These are phyloP conservation scores for Corythornis leucogaster DNA, from an alignment of 2,797 vertebrate species.

Conservation along the genomic window DNA sequence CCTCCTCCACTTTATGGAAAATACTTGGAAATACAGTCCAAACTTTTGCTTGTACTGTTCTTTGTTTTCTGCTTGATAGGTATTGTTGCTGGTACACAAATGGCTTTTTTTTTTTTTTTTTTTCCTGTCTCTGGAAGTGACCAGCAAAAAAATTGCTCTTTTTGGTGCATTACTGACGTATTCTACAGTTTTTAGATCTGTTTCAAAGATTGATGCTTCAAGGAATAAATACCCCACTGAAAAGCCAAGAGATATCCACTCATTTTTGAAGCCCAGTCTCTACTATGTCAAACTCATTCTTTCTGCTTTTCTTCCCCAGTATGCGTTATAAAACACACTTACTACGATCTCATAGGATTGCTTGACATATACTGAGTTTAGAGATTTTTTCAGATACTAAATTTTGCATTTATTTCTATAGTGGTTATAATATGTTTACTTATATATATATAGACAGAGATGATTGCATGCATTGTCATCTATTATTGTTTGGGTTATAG, in stretches of 20 bases:
- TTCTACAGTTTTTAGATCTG: not conserved
- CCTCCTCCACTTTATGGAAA: not conserved
- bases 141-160: not conserved
- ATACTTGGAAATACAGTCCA: not conserved
- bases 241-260: not conserved
- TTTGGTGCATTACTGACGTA: not conserved
- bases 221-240: not conserved
- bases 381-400: not conserved
- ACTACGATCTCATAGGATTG: not conserved
- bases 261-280: not conserved
- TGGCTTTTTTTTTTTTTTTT: not conserved
- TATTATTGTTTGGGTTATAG: not conserved
- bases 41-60: not conserved
- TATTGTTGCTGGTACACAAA: not conserved
- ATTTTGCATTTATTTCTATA: not conserved
- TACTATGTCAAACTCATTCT: not conserved
- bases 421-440: not conserved
- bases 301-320: not conserved
- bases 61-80: not conserved
- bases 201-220: not conserved
- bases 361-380: not conserved
- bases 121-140: not conserved
- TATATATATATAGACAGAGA: not conserved
- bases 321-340: not conserved
- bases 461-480: not conserved